These are phyloP conservation scores for Piezodorus guildinii DNA, from an alignment of 1,140 invertebrate genomes.

Conservation along the genomic window DNA sequence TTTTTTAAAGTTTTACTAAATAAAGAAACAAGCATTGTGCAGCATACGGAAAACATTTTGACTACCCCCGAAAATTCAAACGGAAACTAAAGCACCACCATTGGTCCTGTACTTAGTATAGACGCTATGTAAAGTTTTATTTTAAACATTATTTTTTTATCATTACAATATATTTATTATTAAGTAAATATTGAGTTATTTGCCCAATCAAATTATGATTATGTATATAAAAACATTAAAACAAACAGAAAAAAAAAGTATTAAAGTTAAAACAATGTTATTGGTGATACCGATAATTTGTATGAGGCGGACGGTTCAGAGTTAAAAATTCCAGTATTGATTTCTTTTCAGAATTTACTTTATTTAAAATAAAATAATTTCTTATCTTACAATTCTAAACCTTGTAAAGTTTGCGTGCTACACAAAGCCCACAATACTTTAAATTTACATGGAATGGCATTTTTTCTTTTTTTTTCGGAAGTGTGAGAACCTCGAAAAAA, in stretches of 20 bases:
- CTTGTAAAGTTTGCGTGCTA: too few species aligned
- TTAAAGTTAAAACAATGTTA: not conserved
- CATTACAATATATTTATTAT: not conserved
- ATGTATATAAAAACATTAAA: conserved; percentile 1
- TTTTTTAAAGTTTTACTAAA: conserved; percentile 1
- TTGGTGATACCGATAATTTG: not conserved
- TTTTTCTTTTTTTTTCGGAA: too few species aligned
- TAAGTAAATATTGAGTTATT: conserved; percentile 2
- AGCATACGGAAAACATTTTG: conserved; percentile 2
- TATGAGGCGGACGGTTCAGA: too few species aligned
- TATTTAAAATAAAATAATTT: too few species aligned
- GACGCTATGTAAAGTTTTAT: not conserved
- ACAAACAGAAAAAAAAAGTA: not conserved
- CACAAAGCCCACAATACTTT: too few species aligned
- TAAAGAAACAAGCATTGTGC: conserved; percentile 5
- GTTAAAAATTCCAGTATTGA: too few species aligned
- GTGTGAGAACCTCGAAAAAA: too few species aligned
- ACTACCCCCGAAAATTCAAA: not conserved
- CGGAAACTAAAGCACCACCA: conserved; percentile 8
- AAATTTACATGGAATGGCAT: too few species aligned
- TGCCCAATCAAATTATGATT: conserved; percentile 5
- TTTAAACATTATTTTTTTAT: not conserved
- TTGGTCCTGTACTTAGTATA: conserved; percentile 9
- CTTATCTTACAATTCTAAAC: too few species aligned
- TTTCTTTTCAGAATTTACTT: too few species aligned